phyloP scores from a whole-genome alignment of 2,888 invertebrate species.

The Galerucella pusilla region DNA sequence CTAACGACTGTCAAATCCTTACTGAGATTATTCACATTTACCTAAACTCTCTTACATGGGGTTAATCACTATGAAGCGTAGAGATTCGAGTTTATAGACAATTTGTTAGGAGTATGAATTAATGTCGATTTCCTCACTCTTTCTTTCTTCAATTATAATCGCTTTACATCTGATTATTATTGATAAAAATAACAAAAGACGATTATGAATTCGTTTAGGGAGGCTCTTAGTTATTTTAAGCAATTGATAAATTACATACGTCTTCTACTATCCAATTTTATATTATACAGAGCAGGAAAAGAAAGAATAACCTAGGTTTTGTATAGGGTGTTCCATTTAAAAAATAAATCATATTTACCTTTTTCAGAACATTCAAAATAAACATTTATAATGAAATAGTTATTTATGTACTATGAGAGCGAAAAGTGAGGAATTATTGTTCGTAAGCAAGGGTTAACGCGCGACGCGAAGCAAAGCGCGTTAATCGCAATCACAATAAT shows the following conservation, averaged over 20 bases:
- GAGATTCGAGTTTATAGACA: neutral
- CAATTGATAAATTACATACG: neutral
- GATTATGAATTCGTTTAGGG: neutral
- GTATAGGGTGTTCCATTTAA: no score
- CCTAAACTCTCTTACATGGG: conserved; percentile 24
- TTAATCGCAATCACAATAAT: no score
- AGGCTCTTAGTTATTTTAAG: neutral
- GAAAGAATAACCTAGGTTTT: no score
- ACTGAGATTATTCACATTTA: conserved; percentile 24
- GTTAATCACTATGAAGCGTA: neutral
- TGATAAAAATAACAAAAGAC: neutral
- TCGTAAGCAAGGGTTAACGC: no score
- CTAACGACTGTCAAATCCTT: conserved; percentile 32
- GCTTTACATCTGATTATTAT: neutral
- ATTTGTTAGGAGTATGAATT: neutral
- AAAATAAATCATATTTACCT: no score
- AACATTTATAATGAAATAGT: neutral
- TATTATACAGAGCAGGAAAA: no score
- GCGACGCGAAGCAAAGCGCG: no score
- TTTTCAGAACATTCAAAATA: no score
- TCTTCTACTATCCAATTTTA: no score
- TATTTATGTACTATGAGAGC: no score
- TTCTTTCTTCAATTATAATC: no score
- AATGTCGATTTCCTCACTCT: neutral
- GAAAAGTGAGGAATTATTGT: no score